phyloP scores from a whole-genome alignment of 1,140 invertebrate genomes.

The Muscidifurax raptorellus region DNA sequence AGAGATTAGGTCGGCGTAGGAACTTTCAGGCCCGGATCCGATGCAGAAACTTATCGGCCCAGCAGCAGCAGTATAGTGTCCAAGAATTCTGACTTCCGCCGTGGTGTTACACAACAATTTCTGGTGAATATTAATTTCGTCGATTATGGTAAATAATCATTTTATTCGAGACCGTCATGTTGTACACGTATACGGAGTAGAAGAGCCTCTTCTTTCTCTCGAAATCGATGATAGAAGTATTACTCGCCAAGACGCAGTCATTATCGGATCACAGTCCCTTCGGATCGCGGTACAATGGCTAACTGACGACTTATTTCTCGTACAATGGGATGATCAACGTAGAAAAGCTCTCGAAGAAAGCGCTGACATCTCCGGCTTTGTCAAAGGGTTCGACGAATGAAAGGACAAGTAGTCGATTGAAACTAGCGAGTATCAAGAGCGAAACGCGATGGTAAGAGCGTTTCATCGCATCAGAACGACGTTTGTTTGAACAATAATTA shows the following conservation, averaged over 20 bases:
- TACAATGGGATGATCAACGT: conserved; percentile 9
- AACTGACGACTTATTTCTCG: neutral
- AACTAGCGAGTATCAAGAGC: neutral
- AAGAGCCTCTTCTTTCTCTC: too few species aligned
- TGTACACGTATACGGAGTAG: too few species aligned
- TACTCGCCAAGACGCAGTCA: neutral
- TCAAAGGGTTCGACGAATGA: conserved; percentile 12
- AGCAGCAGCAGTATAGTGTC: neutral
- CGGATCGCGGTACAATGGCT: neutral
- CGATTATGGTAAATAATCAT: neutral
- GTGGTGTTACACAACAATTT: too few species aligned
- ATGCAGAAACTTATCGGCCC: neutral
- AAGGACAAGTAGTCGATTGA: neutral
- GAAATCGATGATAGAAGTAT: neutral
- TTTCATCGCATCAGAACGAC: neutral
- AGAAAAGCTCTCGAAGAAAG: conserved; percentile 20
- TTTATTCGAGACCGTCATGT: neutral
- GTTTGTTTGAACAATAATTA: neutral
- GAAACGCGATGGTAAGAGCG: neutral
- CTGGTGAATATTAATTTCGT: too few species aligned
- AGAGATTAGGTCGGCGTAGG: neutral
- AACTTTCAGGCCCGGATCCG: neutral
- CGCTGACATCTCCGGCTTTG: neutral
- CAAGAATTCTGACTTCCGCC: neutral
- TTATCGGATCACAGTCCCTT: neutral